Conservation (phyloP, 1,140 invertebrate genomes). For the Drosophila sp. region DNA sequence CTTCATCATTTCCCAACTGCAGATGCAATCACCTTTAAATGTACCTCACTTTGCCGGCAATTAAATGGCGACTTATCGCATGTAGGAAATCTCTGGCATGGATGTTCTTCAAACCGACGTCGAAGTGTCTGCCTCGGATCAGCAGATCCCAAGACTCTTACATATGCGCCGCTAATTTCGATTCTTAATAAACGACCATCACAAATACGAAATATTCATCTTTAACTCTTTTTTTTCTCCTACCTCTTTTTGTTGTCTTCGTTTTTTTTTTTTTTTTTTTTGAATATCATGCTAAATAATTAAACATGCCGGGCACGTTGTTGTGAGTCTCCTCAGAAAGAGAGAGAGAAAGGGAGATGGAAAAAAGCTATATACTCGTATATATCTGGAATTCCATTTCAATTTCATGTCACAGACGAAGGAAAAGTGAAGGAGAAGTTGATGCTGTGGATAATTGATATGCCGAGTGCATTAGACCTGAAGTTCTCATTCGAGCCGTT, state of each 20-base stretch:
- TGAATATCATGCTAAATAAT: slow-evolving; percentile 78
- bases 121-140: slow-evolving; percentile 58
- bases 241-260: neutral
- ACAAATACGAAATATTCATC: slow-evolving; percentile 67
- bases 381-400: slow-evolving; percentile 69
- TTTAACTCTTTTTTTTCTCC: slow-evolving; percentile 57
- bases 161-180: slow-evolving; percentile 75
- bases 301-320: slow-evolving; percentile 74
- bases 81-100: slow-evolving; percentile 60
- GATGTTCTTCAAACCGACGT: slow-evolving; percentile 48
- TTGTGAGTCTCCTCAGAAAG: slow-evolving; percentile 46
- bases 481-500: slow-evolving; percentile 40
- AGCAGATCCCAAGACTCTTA: slow-evolving; percentile 26
- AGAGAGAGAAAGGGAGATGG: slow-evolving; percentile 30
- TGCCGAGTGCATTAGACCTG: slow-evolving; percentile 66
- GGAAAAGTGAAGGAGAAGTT: slow-evolving; percentile 39
- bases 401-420: slow-evolving; percentile 76
- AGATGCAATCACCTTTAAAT: slow-evolving; percentile 59
- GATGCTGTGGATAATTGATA: slow-evolving; percentile 74
- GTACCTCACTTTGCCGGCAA: slow-evolving; percentile 54
- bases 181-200: slow-evolving; percentile 72
- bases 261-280: slow-evolving; percentile 36
- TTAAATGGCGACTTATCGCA: slow-evolving; percentile 65
- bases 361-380: neutral
- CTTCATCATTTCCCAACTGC: neutral